Percentiles rank a stretch among this genome's conserved stretches.
Conservation (phyloP, 2,797 vertebrate genomes). For the Eulemur mongoz region DNA sequence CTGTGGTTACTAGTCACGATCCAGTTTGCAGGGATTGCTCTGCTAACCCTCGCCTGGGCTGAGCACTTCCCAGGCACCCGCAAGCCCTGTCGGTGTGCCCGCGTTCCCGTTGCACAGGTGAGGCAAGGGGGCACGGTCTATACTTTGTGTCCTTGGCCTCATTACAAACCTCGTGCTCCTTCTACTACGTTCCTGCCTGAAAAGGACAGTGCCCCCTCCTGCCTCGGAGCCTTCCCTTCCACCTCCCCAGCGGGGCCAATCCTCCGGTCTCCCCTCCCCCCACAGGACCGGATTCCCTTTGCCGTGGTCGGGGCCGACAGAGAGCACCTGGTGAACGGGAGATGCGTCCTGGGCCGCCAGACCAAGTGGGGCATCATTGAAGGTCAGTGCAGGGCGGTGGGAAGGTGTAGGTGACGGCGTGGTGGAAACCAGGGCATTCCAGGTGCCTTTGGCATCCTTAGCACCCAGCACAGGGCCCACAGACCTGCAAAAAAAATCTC, state of each 20-base stretch:
- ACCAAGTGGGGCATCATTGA: constrained; percentile 98
- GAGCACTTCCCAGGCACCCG: neutral
- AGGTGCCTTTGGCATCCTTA: neutral
- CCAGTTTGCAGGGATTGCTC: neutral
- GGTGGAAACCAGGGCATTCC: neutral
- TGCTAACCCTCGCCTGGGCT: neutral
- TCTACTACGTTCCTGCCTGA: neutral
- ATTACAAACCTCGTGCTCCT: neutral
- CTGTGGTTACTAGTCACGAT: no score
- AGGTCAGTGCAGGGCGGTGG: constrained; percentile 85
- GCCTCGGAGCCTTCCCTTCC: neutral
- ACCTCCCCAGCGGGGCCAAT: neutral
- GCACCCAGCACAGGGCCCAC: neutral
- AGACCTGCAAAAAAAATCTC: neutral
- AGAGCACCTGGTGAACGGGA: constrained; percentile 95
- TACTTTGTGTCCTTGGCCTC: neutral
- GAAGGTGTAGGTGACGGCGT: neutral
- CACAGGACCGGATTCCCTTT: constrained; percentile 95
- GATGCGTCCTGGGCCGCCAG: constrained; percentile 94
- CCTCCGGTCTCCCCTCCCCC: rapidly evolving
- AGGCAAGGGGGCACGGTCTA: neutral
- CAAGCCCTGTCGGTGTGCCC: neutral
- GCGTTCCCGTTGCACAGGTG: neutral
- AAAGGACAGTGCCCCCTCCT: neutral
- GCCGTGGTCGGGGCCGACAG: constrained; percentile 96